These are phyloP conservation scores for Vannuccia rotundouncinata DNA, from an alignment of 2,888 invertebrate genomes.

Conservation along the genomic window DNA sequence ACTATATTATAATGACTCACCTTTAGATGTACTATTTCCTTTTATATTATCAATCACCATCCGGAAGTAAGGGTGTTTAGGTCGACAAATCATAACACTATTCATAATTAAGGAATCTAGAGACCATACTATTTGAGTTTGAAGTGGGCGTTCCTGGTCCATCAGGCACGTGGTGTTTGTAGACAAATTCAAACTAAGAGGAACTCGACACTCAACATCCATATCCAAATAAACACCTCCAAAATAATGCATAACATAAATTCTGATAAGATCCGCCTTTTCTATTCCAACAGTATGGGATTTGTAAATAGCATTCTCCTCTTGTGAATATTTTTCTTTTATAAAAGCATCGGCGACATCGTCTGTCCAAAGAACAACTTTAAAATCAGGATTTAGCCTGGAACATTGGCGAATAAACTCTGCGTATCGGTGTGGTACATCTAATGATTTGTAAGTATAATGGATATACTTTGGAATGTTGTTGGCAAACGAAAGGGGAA, in stretches of 20 bases:
- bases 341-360: background rate
- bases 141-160: background rate
- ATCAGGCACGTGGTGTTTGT: background rate
- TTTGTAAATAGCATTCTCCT: background rate
- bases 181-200: background rate
- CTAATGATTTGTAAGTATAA: background rate
- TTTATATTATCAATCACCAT: no score
- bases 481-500: no score
- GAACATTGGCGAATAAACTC: background rate
- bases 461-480: background rate
- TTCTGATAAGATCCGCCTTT: background rate
- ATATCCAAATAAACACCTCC: slow-evolving; percentile 16
- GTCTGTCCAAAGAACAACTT: background rate
- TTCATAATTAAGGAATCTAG: background rate
- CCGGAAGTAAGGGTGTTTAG: background rate
- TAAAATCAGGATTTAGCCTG: background rate
- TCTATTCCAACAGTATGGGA: background rate
- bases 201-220: background rate
- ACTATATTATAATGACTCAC: no score
- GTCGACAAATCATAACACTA: slow-evolving; percentile 2
- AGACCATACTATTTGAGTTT: background rate
- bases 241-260: background rate
- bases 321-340: background rate
- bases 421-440: background rate
- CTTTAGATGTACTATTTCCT: no score